Conservation (phyloP, 2,113 vertebrate species). For the Conger conger region DNA sequence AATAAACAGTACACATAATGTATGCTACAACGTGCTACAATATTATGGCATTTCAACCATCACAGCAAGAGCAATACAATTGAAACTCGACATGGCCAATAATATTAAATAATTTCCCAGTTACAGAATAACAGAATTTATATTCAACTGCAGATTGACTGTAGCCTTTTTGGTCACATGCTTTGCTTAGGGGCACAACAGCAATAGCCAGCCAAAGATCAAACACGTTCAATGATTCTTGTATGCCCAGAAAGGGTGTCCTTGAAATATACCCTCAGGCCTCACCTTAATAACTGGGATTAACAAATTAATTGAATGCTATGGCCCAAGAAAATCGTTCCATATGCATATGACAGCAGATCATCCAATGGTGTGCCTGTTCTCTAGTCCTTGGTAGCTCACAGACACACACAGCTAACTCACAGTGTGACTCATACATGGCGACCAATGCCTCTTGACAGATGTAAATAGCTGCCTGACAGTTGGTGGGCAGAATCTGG, state of each 20-base stretch:
- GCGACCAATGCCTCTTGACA: constrained; percentile 45
- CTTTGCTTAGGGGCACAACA: background rate
- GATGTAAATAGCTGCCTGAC: background rate
- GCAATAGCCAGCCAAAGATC: background rate
- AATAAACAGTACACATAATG: background rate
- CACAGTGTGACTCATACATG: constrained; percentile 60
- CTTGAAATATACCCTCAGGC: background rate
- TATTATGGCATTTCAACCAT: too few species aligned
- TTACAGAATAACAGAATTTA: too few species aligned
- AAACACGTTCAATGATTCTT: background rate
- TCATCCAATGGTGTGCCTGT: background rate
- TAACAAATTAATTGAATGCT: background rate
- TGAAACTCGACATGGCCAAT: too few species aligned
- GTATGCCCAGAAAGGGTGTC: background rate
- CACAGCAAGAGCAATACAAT: too few species aligned
- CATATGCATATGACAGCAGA: background rate
- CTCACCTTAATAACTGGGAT: background rate
- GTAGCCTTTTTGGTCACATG: background rate
- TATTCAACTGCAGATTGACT: background rate
- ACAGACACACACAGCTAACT: constrained; percentile 14
- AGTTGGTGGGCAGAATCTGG: background rate
- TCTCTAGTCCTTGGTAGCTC: background rate
- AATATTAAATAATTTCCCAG: too few species aligned
- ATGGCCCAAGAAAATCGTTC: background rate
- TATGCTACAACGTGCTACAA: background rate